Conservation (phyloP, 2,113 vertebrate species). For the Hippocampus comes region DNA sequence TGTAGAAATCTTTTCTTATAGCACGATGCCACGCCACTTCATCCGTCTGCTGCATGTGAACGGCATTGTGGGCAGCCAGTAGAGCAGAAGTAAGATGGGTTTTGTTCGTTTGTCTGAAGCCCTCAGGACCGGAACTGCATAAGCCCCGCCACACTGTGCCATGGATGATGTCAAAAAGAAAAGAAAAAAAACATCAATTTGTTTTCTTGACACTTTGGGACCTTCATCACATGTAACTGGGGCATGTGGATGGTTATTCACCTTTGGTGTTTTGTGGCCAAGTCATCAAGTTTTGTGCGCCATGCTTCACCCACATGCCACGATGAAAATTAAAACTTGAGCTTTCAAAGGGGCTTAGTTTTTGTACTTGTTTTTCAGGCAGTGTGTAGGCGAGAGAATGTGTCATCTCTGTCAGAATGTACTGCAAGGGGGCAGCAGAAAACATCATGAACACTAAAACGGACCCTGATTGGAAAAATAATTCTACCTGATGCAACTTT, state of each 20-base stretch:
- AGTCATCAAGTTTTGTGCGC: no score
- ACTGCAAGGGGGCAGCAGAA: no score
- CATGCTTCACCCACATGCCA: no score
- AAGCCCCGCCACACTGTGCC: slow-evolving; percentile 80
- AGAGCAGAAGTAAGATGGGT: slow-evolving; percentile 91
- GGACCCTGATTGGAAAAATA: no score
- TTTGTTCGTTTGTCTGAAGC: slow-evolving; percentile 89
- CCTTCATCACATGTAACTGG: not conserved
- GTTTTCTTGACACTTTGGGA: not conserved
- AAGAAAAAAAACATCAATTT: not conserved
- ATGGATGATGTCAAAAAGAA: slow-evolving; percentile 60
- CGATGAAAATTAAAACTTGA: no score
- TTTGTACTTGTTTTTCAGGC: no score
- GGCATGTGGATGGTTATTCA: no score
- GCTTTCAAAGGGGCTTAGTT: no score
- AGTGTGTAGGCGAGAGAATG: not conserved
- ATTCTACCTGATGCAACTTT: no score
- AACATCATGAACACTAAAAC: no score
- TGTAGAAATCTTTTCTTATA: not conserved
- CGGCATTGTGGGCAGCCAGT: slow-evolving; percentile 82
- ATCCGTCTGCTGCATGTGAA: slow-evolving; percentile 81
- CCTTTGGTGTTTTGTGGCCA: no score
- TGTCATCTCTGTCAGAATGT: not conserved
- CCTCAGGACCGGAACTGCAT: slow-evolving; percentile 83
- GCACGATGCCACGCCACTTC: slow-evolving; percentile 51